Evolutionary conservation across 2,113 vertebrate genomes (phyloP).

Genomic region (Etheostoma cragini): DNA sequence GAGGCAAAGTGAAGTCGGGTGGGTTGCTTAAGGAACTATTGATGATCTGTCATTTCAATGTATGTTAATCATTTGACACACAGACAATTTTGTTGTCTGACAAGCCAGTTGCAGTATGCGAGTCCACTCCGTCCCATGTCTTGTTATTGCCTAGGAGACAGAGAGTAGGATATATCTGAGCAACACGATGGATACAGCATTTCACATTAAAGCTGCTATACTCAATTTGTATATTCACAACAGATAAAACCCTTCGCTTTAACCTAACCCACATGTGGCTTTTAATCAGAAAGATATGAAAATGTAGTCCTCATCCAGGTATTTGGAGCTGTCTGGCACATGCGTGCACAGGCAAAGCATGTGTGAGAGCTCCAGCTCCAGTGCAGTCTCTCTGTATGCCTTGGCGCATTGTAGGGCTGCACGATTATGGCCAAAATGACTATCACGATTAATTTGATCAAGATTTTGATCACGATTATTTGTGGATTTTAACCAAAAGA

Average conservation of each 20-base stretch:
- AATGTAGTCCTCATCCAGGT: neutral
- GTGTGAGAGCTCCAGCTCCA: slow-evolving; percentile 14
- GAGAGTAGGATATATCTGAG: neutral
- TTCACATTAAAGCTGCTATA: neutral
- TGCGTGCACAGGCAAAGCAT: slow-evolving; percentile 14
- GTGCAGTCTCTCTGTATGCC: slow-evolving; percentile 49
- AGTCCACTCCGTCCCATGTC: neutral
- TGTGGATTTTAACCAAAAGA: too few species aligned
- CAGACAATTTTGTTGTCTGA: neutral
- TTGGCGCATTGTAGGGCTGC: slow-evolving; percentile 65
- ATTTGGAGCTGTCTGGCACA: neutral
- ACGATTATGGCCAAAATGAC: too few species aligned
- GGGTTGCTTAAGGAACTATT: neutral
- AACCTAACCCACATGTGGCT: neutral
- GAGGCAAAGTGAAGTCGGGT: neutral
- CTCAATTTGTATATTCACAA: neutral
- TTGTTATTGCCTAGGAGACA: slow-evolving; percentile 36
- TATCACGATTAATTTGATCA: too few species aligned
- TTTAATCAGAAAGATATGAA: neutral
- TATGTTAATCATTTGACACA: neutral
- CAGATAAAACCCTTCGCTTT: too few species aligned
- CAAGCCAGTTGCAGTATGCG: neutral
- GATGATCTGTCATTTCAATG: neutral
- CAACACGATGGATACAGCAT: neutral
- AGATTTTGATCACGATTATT: too few species aligned